phyloP scores from a whole-genome alignment of 2,888 invertebrate species.

The Sepiola atlantica region DNA sequence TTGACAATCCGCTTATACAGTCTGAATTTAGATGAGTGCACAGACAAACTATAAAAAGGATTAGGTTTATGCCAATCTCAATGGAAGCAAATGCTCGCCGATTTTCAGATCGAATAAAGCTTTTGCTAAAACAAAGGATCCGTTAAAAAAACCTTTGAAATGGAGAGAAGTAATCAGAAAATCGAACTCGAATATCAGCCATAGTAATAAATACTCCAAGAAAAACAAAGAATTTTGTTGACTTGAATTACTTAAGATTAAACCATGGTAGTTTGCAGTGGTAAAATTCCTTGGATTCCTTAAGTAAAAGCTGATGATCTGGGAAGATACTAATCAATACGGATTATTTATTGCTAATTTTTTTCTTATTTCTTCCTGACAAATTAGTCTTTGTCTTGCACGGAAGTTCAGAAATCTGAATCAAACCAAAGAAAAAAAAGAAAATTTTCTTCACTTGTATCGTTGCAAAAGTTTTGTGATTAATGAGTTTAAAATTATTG shows the following conservation, averaged over 20 bases:
- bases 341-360: too few species aligned
- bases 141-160: neutral
- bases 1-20: neutral
- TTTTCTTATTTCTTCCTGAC: too few species aligned
- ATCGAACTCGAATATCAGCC: neutral
- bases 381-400: too few species aligned
- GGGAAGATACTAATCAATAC: too few species aligned
- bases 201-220: neutral
- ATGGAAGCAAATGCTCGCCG: neutral
- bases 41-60: neutral
- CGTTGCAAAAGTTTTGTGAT: too few species aligned
- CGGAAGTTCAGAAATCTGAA: too few species aligned
- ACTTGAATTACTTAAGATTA: neutral
- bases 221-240: neutral
- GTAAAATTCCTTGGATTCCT: too few species aligned
- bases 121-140: neutral
- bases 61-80: neutral
- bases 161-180: neutral
- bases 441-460: too few species aligned
- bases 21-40: neutral
- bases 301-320: too few species aligned
- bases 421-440: too few species aligned
- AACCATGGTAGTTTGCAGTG: too few species aligned
- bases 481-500: too few species aligned
- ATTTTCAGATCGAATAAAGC: neutral